These are phyloP conservation scores for Azemiops feae DNA, from an alignment of 2,113 vertebrate genomes.

Conservation along the genomic window DNA sequence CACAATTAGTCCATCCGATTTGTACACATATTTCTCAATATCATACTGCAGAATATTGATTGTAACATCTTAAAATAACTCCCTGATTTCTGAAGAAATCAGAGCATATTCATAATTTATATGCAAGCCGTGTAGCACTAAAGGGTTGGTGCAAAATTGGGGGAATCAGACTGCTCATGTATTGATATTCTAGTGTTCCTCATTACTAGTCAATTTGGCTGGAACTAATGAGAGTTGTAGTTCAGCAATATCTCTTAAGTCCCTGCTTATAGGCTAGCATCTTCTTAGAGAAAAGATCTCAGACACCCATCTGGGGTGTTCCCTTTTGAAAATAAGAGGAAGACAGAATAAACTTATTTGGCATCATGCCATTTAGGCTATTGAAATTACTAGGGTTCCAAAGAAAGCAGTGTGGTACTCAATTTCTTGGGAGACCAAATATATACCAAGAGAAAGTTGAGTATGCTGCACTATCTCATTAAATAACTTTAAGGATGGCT, in stretches of 20 bases:
- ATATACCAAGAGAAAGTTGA: neutral
- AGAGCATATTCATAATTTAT: too few relatives aligned
- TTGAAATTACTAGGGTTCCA: neutral
- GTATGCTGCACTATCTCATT: neutral
- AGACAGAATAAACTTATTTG: neutral
- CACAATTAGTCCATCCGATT: neutral
- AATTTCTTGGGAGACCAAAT: neutral
- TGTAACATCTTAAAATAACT: neutral
- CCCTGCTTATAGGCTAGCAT: neutral
- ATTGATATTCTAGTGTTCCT: neutral
- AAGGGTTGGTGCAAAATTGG: neutral
- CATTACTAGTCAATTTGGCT: neutral
- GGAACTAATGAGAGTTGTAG: neutral
- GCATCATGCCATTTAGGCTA: neutral
- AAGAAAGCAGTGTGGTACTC: neutral
- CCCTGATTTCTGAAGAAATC: neutral
- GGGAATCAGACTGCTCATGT: neutral
- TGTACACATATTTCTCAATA: neutral
- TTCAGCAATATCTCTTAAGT: neutral
- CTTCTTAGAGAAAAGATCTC: neutral
- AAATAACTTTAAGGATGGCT: conserved; percentile 2
- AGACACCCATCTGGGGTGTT: too few relatives aligned
- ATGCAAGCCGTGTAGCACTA: too few relatives aligned
- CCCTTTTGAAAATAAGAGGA: neutral
- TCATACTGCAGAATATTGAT: neutral